These are phyloP conservation scores for Tinea trinotella DNA, from an alignment of 2,888 invertebrate species.

Conservation along the genomic window DNA sequence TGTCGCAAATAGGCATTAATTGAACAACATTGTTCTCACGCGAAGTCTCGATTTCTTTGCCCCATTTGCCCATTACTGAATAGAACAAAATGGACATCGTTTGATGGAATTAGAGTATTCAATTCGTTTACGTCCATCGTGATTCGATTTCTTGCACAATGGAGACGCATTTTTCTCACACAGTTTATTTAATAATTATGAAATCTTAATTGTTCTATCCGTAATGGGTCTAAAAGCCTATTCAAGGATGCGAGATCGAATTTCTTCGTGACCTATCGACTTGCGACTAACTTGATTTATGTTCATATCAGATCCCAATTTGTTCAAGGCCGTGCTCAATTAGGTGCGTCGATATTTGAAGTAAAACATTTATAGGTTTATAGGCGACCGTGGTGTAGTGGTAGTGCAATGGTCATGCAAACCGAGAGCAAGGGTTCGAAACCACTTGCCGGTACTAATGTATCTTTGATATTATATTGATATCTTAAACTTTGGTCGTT, in stretches of 20 bases:
- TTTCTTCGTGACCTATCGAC: constrained; percentile 13
- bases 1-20: constrained; percentile 3
- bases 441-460: no score
- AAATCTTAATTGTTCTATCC: constrained; percentile 30
- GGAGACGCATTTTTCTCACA: constrained; percentile 36
- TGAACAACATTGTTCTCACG: constrained; percentile 24
- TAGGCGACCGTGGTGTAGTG: no score
- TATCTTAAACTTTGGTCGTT: no score
- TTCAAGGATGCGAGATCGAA: constrained; percentile 8
- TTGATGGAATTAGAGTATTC: constrained; percentile 34
- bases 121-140: constrained; percentile 32
- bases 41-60: constrained; percentile 32
- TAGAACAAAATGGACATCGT: constrained; percentile 21
- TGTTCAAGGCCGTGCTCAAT: not conserved
- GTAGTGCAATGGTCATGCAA: no score
- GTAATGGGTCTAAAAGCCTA: constrained; percentile 21
- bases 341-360: no score
- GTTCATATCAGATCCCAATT: not conserved
- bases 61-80: constrained; percentile 32
- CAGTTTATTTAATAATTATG: constrained; percentile 22
- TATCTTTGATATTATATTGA: no score
- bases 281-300: constrained; percentile 1
- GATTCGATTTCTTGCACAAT: constrained; percentile 37
- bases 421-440: no score
- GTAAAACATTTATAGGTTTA: no score